Evolutionary conservation across 1,140 invertebrate species (phyloP), one percentile per base, ranked within the genome.

Genomic region (Lithobius niger): DNA sequence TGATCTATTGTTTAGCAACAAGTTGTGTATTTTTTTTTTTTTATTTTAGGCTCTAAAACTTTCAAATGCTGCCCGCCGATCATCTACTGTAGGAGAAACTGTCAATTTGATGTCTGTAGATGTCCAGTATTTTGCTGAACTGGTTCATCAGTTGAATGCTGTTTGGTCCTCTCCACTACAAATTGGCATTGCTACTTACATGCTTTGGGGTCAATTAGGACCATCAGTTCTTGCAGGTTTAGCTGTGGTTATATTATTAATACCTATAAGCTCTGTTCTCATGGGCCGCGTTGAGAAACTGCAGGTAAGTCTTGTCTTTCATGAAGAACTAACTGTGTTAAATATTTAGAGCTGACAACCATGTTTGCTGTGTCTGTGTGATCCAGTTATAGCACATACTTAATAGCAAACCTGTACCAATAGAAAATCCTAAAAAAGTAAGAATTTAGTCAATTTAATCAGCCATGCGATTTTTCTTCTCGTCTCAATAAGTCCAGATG

Each of bases 141-240:
- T 93, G 26, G 86, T 83, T 1, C 81, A 84, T 0, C 96, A 94
- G 66, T 73, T 97, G 54, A 95, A 96, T 69, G 92, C 93, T 82
- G 79, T 97, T 60, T 98, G 94, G 94, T 96, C 92, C 0, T 91
- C 89, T 1, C 94, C 93, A 0, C 71, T 97, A 6, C 91, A 96
- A 75, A 96, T 97, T 61, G 74, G 71, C 10, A 66, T 97, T 10
- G 84, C 89, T 0, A 68, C 96, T 15, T 93, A 86, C 64, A 93
- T 97, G 72, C 71, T 97, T 2, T 97, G 90, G 88, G 77, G 80
- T 27, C 82, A 82, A 56, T 70, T 81, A 36, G 76, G 93, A 1
- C 80, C 84, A 0, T 86, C 91, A 0, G 89, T 94, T 6, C 70
- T 97, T 2, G 85, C 92, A 31, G 92, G 91, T 36, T 71, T 97